Evolutionary conservation across 2,113 vertebrate species (phyloP).

Genomic region (Serilophus lunatus): DNA sequence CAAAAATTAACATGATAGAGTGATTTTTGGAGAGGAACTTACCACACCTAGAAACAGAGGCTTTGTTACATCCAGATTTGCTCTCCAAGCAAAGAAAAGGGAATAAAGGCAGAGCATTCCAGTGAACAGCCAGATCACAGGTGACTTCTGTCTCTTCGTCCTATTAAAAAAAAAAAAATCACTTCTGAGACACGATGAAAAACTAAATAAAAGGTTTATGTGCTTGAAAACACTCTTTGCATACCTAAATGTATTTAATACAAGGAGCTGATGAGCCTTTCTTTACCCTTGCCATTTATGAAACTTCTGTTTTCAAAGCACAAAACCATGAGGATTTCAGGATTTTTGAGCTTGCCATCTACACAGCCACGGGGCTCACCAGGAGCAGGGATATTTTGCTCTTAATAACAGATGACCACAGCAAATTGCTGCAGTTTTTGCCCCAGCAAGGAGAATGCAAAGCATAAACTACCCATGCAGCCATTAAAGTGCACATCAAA

Average conservation of each 20-base stretch:
- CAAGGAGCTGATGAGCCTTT: not conserved
- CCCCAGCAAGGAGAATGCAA: not conserved
- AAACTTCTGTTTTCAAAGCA: not conserved
- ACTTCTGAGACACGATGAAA: not conserved
- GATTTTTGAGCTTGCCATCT: not conserved
- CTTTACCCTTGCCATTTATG: not conserved
- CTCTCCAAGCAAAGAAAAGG: constrained; percentile 95
- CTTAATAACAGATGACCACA: not conserved
- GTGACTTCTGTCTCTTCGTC: constrained; percentile 60
- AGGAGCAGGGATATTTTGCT: not conserved
- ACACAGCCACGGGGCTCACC: not conserved
- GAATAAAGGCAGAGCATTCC: constrained; percentile 89
- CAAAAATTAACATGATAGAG: not conserved
- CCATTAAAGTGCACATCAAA: not conserved
- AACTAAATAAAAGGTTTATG: accelerated
- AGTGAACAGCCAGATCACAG: constrained; percentile 80
- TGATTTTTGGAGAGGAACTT: constrained; percentile 43
- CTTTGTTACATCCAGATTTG: constrained; percentile 92
- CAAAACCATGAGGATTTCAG: not conserved
- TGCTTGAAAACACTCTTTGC: not conserved
- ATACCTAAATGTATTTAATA: not conserved
- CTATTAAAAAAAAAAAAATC: not conserved
- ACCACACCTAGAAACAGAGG: constrained; percentile 94
- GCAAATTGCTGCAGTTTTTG: not conserved
- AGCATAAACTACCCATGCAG: not conserved